Percentiles rank a stretch among this genome's conserved stretches.
Evolutionary conservation across 2,113 vertebrate genomes (phyloP).

Genomic region (Siniperca knerii): DNA sequence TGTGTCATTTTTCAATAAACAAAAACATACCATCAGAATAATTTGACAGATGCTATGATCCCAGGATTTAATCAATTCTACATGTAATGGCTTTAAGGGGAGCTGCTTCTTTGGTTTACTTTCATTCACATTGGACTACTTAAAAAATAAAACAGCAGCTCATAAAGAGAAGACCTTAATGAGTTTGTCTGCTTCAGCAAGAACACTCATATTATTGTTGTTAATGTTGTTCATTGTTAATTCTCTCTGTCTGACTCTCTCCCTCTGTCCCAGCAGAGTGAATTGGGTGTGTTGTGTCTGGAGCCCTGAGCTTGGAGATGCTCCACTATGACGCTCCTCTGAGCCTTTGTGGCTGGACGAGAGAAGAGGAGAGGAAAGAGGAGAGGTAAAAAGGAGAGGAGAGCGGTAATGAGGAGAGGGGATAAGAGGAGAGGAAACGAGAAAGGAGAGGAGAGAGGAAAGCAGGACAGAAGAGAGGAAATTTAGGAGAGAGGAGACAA

Average conservation of each 20-base stretch:
- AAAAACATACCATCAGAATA: too few species aligned
- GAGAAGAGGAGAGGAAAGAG: background rate
- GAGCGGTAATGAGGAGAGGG: background rate
- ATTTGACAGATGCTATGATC: too few species aligned
- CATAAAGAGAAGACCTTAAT: background rate
- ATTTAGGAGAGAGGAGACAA: too few species aligned
- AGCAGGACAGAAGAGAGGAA: background rate
- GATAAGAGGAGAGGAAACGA: background rate
- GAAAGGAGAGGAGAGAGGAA: background rate
- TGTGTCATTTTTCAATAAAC: too few species aligned
- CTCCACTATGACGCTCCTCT: constrained; percentile 72
- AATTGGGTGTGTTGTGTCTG: constrained; percentile 70
- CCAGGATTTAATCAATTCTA: too few species aligned
- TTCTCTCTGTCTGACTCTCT: background rate
- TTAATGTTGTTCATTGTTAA: constrained; percentile 43
- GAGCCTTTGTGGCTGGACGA: constrained; percentile 49
- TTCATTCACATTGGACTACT: background rate
- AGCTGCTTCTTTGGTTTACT: background rate
- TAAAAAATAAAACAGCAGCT: background rate
- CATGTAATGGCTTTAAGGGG: background rate
- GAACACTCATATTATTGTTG: constrained; percentile 21
- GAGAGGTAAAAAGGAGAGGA: background rate
- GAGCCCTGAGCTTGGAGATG: constrained; percentile 69
- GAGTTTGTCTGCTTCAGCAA: constrained; percentile 7
- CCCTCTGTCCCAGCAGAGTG: constrained; percentile 30